A percentile compares a stretch with the other conserved stretches of the same genome.
phyloP scores from a whole-genome alignment of 2,888 invertebrate species.

The Brachypalpus laphriformis region DNA sequence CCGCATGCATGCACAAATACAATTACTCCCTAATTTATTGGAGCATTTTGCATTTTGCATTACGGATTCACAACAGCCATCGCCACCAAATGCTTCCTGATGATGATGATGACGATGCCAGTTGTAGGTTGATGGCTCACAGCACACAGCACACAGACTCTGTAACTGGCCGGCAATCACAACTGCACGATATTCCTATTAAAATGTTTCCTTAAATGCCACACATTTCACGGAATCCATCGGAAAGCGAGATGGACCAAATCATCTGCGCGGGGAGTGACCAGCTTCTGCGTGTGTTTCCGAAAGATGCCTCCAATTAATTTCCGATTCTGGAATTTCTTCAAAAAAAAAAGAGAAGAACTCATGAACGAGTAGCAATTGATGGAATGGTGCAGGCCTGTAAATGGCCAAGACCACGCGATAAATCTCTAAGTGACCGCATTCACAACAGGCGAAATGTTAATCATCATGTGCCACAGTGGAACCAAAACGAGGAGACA shows the following conservation, averaged over 20 bases:
- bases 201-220: constrained; percentile 71
- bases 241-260: constrained; percentile 37
- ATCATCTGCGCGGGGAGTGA: constrained; percentile 20
- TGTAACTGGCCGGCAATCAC: constrained; percentile 51
- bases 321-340: constrained; percentile 64
- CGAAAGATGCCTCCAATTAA: constrained; percentile 64
- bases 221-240: constrained; percentile 69
- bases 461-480: constrained; percentile 19
- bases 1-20: constrained; percentile 54
- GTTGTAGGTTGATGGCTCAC: constrained; percentile 7
- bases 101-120: constrained; percentile 30
- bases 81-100: constrained; percentile 68
- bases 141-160: not conserved
- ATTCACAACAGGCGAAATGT: constrained; percentile 57
- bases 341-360: not conserved
- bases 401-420: constrained; percentile 59
- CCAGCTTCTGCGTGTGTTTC: constrained; percentile 10
- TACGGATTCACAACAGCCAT: constrained; percentile 44
- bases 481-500: not conserved
- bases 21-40: constrained; percentile 73
- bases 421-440: constrained; percentile 60
- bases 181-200: constrained; percentile 70
- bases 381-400: constrained; percentile 43
- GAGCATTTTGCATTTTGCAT: constrained; percentile 66
- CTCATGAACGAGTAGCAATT: constrained; percentile 11